Evolutionary conservation across 1,140 invertebrate genomes (phyloP), one percentile per base, ranked within the genome.

Genomic region (Anoplophora glabripennis): DNA sequence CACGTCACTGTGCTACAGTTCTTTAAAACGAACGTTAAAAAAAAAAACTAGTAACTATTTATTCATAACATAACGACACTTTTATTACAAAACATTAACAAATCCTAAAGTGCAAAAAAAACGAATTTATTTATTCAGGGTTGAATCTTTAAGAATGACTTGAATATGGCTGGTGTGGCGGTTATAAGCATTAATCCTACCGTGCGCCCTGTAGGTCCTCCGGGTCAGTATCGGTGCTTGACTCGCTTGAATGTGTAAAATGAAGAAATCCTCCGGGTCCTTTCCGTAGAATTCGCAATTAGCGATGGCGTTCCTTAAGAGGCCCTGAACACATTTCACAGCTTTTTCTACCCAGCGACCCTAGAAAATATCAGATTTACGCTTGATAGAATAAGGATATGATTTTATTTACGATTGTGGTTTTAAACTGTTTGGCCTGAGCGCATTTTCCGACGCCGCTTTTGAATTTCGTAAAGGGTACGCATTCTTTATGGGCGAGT

Each of bases 261-360:
- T 55, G 9, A 38, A 46, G 40, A 67, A 55, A n/a, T 59, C 37
- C 8, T 62, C 52, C 4, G 45, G 48, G 34, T 71, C 70, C 15
- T 63, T 55, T 10, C 66, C 66, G 1, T 40, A 53, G 51, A 53
- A 70, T 53, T 71, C 70, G 37, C 61, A 59, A 59, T 70, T 71
- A 38, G 59, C 56, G 15, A 59, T 41, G 11, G 68, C 70, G 56
- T 70, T 71, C 54, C 37, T 53, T 11, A 71, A 45, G 8, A 71
- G 42, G 48, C 67, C 54, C 37, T 62, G 48, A n/a, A 70, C 12
- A 48, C 61, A 59, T 53, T 67, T 59, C 7, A 40, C 64, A 0
- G 66, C 61, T 53, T 71, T 71, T 55, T 57, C n/a, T 0, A 68
- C 68, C 68, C 70, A 71, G 36, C 68, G 61, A 36, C 70, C 70